Evolutionary conservation across 2,113 vertebrate genomes (phyloP).

Genomic region (Australoheros scitulus): DNA sequence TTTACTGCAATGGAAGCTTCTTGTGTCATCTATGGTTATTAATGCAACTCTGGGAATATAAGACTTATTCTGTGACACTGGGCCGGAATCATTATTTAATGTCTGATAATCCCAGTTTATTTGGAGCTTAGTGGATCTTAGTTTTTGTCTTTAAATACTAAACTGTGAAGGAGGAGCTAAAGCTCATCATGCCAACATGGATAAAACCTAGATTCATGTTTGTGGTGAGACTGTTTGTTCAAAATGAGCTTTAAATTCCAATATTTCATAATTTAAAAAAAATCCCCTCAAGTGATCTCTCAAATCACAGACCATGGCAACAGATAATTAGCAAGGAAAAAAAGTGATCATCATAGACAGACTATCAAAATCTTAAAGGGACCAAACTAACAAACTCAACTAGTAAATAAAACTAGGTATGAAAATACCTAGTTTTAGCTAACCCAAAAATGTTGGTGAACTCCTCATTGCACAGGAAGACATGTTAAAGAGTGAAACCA

Average conservation of each 20-base stretch:
- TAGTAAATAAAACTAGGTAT: background rate
- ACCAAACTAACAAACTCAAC: background rate
- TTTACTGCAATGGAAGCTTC: conserved; percentile 2
- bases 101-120: background rate
- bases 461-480: background rate
- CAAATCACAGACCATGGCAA: background rate
- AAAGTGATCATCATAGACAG: background rate
- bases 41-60: background rate
- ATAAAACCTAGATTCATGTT: background rate
- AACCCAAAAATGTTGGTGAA: background rate
- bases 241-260: background rate
- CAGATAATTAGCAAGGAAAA: background rate
- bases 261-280: background rate
- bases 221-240: background rate
- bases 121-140: background rate
- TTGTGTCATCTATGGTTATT: conserved; percentile 5
- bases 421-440: background rate
- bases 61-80: background rate
- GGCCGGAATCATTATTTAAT: background rate
- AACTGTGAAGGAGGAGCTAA: background rate
- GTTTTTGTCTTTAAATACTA: background rate
- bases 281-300: background rate
- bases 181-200: background rate
- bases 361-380: background rate
- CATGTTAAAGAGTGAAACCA: background rate